Evolutionary conservation across 2,113 vertebrate species (phyloP), one percentile per base, ranked within the genome.

Genomic region (Brachionichthys hirsutus): DNA sequence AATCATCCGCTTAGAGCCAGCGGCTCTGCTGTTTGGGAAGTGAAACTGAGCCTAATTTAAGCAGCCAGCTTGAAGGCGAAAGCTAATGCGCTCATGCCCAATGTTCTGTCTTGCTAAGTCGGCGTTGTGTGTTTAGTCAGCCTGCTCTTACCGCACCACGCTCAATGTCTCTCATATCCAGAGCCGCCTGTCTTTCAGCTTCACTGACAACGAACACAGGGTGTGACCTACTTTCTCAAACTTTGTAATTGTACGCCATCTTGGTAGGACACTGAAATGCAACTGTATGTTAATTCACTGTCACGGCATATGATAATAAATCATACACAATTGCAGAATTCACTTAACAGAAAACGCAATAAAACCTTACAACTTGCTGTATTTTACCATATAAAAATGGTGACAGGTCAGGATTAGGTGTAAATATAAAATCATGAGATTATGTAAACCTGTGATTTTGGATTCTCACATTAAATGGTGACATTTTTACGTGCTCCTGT

Each of bases 141-240:
- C 42, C 70, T 54, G 11, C 30, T 58, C 70, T 69, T 54, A 63
- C 48, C 51, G 41, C 61, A 50, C 17, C 16, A 20, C 17, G 24
- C 24, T 58, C 55, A 24, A 16, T 30, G 70, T 62, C 60, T 61
- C 63, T 22, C 18, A 58, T 45, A 73, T 75, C 35, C 57, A 34
- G 18, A 54, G 59, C 8, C 50, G 61, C 57, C 62, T 41, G 30
- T 36, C 34, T 58, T 54, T 4, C 24, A 30, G 55, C 44, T 56
- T 40, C 51, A 56, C 61, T 78, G 71, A 81, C 80, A 72, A 62
- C 30, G 1, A 8, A 65, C 53, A 53, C 51, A 68, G 48, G 53
- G 38, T 54, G 44, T 87, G 68, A 81, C 53, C 68, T 57, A 81
- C 12, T 85, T 81, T 73, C 6, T 62, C 73, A 48, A 76, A 78